These are phyloP conservation scores for Hymenopus coronatus DNA, from an alignment of 2,888 invertebrate species.

Conservation along the genomic window DNA sequence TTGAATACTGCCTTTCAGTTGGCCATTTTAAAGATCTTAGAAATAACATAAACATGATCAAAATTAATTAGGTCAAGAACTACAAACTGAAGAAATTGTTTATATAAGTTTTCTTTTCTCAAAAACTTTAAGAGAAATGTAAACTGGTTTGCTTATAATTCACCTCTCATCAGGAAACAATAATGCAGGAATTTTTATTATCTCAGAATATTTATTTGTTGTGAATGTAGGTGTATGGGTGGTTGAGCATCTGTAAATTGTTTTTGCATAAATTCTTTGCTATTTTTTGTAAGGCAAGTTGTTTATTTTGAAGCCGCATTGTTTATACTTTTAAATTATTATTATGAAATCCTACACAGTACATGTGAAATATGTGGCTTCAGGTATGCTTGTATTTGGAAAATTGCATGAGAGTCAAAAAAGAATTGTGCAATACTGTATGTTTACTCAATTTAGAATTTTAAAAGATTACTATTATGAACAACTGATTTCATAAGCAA, in stretches of 20 bases:
- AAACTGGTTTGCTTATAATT: not conserved
- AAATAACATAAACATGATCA: not conserved
- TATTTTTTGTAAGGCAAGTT: too few species aligned
- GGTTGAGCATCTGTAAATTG: not conserved
- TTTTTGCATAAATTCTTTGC: not conserved
- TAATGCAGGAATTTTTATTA: not conserved
- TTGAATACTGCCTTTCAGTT: not conserved
- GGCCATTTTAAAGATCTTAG: not conserved
- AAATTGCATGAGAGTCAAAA: not conserved
- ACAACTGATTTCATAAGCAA: not conserved
- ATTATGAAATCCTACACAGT: not conserved
- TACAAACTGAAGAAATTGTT: not conserved
- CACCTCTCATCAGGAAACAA: not conserved
- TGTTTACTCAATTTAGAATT: not conserved
- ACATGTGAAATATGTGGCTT: not conserved
- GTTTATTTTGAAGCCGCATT: not conserved
- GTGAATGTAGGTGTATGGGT: not conserved
- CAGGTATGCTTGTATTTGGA: not conserved
- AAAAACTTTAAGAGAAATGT: not conserved
- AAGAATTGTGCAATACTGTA: not conserved
- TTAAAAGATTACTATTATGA: not conserved
- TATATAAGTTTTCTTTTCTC: too few species aligned
- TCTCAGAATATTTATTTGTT: not conserved
- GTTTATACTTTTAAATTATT: not conserved
- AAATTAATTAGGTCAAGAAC: not conserved